Base-by-base conservation (phyloP, 2,888 invertebrate species). In the Aporophyla lueneburgensis region DNA sequence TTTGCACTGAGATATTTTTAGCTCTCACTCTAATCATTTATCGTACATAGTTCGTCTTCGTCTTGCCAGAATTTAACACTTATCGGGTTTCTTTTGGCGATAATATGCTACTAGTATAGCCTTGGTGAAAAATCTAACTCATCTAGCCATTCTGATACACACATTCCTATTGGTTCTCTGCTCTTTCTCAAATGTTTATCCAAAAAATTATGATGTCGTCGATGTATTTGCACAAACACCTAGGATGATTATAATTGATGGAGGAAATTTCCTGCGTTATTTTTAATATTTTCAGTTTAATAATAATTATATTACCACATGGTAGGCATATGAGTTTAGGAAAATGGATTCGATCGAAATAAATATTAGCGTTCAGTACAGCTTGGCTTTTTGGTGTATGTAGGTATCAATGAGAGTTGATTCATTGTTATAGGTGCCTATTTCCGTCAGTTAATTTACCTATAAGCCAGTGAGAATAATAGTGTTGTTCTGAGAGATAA, bases 1-100 rank as follows among this genome's bases (percentile, higher is more conserved):
- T 74, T 54, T 72, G 62, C 71, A 71, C 53, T 43, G 54, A 61
- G 62, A 69, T 74, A 76, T 80, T 85, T 78, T 77, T 78, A 84
- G 84, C 73, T 54, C 49, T 27, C 49, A 61, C 51, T 76, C 14
- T 80, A 80, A 71, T 78, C 69, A 78, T 71, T 76, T 80, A 80
- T 73, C 80, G 43, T 62, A 54, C 61, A 21, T 73, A 65, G 54
- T 70, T 76, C n/a, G 49, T 63, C 69, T 63, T 74, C 46, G n/a
- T 79, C 61, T 83, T 73, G 53, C 24, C 69, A 69, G 54, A 59
- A 73, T 62, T 33, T 67, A 46, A 56, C 73, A 79, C 51, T 65
- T 66, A 69, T 58, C 69, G 19, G 46, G 53, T 54, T 61, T 74
- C 40, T 58, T 58, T 71, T 49, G 21, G 19, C 59, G 54, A 67